Conservation (phyloP, 2,113 vertebrate species). For the Glareola pratincola region DNA sequence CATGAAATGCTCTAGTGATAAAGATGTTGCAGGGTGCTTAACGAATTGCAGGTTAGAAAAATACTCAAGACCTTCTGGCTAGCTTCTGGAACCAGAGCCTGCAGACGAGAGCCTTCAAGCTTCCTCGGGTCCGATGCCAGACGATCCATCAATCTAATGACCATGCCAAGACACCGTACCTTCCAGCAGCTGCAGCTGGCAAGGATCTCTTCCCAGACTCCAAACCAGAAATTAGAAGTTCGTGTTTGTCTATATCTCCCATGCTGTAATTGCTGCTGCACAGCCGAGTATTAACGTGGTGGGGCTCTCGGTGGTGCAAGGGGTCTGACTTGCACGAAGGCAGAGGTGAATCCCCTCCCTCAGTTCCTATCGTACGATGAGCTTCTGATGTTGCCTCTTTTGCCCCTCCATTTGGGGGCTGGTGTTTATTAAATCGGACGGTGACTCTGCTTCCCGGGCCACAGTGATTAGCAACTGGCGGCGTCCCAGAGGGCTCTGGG, state of each 20-base stretch:
- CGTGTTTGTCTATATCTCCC: not conserved
- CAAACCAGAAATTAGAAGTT: not conserved
- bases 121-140: not conserved
- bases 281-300: rapidly evolving
- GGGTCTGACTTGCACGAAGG: not conserved
- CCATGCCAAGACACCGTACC: not conserved
- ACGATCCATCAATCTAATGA: not conserved
- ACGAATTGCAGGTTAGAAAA: not conserved
- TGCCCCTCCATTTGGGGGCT: not conserved
- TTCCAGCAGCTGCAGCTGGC: conserved; percentile 1
- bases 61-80: not conserved
- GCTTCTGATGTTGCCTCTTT: not conserved
- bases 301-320: not conserved
- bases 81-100: not conserved
- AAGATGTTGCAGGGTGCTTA: conserved; percentile 7
- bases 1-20: conserved; percentile 34
- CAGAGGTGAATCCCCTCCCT: not conserved
- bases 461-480: not conserved
- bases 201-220: not conserved
- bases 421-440: not conserved
- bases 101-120: not conserved
- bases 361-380: rapidly evolving
- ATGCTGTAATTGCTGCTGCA: not conserved
- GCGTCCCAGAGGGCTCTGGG: not conserved
- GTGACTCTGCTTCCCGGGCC: not conserved